Percentiles rank a stretch among this genome's conserved stretches.
Evolutionary conservation across 2,797 vertebrate species (phyloP).

Genomic region (Mormyrus proboscirostris): DNA sequence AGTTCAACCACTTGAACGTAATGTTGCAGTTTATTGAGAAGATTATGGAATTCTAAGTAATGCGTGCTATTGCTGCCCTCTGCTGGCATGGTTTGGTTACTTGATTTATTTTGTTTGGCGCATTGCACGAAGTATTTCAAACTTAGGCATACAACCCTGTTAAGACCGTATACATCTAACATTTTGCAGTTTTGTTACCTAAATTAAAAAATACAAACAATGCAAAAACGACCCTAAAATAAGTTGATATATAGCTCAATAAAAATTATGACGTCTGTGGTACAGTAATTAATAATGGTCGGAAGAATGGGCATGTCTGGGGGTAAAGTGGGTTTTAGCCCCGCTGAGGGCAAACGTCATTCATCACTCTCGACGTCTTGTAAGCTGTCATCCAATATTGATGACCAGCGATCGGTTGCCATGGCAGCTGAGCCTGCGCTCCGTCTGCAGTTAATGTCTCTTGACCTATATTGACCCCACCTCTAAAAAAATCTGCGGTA

Average conservation of each 20-base stretch:
- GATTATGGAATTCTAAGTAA: neutral
- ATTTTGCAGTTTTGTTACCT: neutral
- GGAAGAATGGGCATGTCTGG: neutral
- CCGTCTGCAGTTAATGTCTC: neutral
- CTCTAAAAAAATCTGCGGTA: neutral
- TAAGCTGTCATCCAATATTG: neutral
- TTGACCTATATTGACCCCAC: slow-evolving; percentile 10
- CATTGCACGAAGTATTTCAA: neutral
- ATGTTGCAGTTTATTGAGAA: neutral
- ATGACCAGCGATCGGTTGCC: slow-evolving; percentile 9
- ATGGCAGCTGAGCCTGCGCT: neutral
- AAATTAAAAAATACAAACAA: neutral
- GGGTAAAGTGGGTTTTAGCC: neutral
- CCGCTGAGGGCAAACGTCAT: neutral
- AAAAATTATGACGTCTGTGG: neutral
- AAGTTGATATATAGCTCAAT: neutral
- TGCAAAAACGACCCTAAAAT: neutral
- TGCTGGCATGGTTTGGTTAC: neutral
- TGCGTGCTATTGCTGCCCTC: neutral
- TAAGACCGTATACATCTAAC: neutral
- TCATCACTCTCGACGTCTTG: neutral
- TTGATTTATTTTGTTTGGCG: neutral
- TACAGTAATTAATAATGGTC: neutral
- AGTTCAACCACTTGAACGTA: neutral
- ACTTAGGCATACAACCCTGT: neutral